Base-by-base conservation (phyloP, 2,888 invertebrate species). In the Holacanthella duospinosa region DNA sequence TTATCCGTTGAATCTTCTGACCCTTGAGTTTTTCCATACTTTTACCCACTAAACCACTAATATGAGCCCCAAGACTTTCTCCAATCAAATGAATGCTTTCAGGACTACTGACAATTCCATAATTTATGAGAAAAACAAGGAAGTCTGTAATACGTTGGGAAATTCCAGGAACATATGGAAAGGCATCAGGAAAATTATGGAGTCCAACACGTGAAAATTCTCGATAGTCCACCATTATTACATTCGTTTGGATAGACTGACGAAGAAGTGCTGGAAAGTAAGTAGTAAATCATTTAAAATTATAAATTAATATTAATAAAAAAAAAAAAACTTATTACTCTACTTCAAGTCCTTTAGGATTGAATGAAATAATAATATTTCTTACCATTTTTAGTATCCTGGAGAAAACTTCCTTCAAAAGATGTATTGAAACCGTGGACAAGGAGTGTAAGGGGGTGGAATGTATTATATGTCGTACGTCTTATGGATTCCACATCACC, bases 201-300 rank as follows among this genome's bases (percentile, higher is more conserved):
- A 48, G 48, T n/a, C 48, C 48, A 4, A 48, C 48, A n/a, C 48
- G 48, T 9, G 48, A 48, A 48, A 48, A 21, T 9, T 48, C 48
- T n/a, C 48, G 48, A 21, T 48, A 48, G 21, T 48, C 48, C 48
- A 48, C n/a, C 48, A 48, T 48, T n/a, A 48, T 48, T 16, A 48
- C n/a, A 21, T 48, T 48, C 48, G 48, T 48, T 21, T 48, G 19
- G 4, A 48, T 21, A 4, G 4, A 4, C n/a, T 48, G 48, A 4
- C 48, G 12, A 4, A 48, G 21, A 21, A 48, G 12, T 16, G 48
- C 48, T n/a, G n/a, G n/a, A n/a, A n/a, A n/a, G n/a, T n/a, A n/a
- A n/a, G n/a, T n/a, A n/a, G n/a, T n/a, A n/a, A n/a, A n/a, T n/a
- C n/a, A n/a, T n/a, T n/a, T n/a, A n/a, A n/a, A n/a, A n/a, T n/a